Conservation (phyloP, 2,797 vertebrate species). For the Cichlasoma orientale region DNA sequence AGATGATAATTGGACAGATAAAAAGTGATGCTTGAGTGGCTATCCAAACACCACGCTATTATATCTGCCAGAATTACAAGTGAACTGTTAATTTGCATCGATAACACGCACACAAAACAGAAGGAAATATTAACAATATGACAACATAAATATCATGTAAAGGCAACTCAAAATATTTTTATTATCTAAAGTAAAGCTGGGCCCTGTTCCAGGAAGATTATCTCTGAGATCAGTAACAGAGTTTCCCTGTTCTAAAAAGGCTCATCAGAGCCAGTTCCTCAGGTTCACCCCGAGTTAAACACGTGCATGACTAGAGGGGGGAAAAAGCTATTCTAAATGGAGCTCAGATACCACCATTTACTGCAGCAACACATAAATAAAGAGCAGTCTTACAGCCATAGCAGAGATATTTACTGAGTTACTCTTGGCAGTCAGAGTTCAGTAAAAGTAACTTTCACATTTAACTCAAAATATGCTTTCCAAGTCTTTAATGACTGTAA, state of each 20-base stretch:
- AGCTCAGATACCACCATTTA: background rate
- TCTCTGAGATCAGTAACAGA: background rate
- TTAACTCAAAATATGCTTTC: too few species aligned
- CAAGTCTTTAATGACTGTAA: too few species aligned
- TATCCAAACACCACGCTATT: conserved; percentile 38
- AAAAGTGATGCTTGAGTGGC: conserved; percentile 11
- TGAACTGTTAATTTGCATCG: conserved; percentile 11
- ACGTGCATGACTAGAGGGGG: background rate
- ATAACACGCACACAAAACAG: conserved; percentile 9
- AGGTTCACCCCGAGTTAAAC: background rate
- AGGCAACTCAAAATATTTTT: conserved; percentile 51
- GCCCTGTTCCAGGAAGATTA: background rate
- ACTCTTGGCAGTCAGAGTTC: too few species aligned
- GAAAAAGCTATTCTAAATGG: background rate
- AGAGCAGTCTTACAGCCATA: too few species aligned
- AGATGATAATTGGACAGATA: conserved; percentile 2
- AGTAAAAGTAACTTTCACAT: too few species aligned
- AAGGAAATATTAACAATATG: conserved; percentile 19
- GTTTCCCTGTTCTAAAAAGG: background rate
- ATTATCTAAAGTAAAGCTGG: conserved; percentile 22
- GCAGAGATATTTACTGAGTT: too few species aligned
- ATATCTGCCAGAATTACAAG: conserved; percentile 19
- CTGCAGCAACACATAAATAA: too few species aligned
- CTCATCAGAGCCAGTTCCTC: too few species aligned
- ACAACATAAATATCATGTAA: conserved; percentile 64